phyloP scores from a whole-genome alignment of 35 echinoderm and acorn worm genomes.

The Apostichopus japonicus region DNA sequence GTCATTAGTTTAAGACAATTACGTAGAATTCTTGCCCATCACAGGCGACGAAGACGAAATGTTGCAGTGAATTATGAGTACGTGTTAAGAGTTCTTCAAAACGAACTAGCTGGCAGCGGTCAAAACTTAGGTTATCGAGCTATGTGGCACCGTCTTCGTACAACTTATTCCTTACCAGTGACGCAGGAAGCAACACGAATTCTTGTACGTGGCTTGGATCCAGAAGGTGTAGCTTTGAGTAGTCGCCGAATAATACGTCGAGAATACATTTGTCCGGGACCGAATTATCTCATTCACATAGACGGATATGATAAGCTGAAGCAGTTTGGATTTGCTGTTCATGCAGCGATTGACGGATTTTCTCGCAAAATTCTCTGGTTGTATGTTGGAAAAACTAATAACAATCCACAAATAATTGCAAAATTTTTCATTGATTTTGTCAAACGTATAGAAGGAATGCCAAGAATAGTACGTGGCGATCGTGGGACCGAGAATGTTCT shows the following conservation, averaged over 20 bases:
- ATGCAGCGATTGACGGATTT: constrained; percentile 75
- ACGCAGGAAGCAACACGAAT: constrained; percentile 25
- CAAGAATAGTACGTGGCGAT: constrained; percentile 60
- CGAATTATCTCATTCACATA: constrained; percentile 66
- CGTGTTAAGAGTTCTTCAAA: constrained; percentile 44
- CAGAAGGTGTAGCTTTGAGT: constrained; percentile 19
- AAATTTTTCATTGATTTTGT: constrained; percentile 57
- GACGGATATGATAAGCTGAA: constrained; percentile 83
- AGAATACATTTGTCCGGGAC: constrained; percentile 39
- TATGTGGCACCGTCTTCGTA: constrained; percentile 68
- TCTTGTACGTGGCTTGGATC: not conserved
- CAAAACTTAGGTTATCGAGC: constrained; percentile 57
- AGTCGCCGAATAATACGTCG: constrained; percentile 40
- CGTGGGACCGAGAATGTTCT: constrained; percentile 71
- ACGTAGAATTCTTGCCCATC: not conserved
- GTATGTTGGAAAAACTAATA: constrained; percentile 59
- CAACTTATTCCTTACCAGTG: constrained; percentile 37
- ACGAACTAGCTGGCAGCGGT: constrained; percentile 55
- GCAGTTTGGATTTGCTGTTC: constrained; percentile 72
- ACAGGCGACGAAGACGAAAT: not conserved
- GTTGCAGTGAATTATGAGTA: constrained; percentile 16
- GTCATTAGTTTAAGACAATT: not conserved
- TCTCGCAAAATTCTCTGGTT: constrained; percentile 72
- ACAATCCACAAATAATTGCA: constrained; percentile 44
- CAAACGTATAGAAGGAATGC: constrained; percentile 46